Percentiles rank a stretch among this genome's conserved stretches.
These are phyloP conservation scores for Pluvialis apricaria DNA, from an alignment of 2,113 vertebrate species.

Conservation along the genomic window DNA sequence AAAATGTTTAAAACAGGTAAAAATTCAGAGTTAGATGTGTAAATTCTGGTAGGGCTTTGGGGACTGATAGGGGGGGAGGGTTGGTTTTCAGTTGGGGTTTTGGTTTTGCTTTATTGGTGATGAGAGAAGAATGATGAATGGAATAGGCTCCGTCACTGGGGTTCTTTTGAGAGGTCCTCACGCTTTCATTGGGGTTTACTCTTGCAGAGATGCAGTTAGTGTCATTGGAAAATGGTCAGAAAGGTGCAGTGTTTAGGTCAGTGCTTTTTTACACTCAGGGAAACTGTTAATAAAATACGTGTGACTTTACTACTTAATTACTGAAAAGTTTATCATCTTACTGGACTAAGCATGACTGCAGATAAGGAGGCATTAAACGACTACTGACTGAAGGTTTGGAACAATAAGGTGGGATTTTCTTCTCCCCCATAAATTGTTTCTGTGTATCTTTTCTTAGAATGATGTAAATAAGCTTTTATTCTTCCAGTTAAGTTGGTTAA, in stretches of 20 bases:
- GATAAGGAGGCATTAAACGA: too few relatives aligned
- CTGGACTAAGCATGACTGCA: too few relatives aligned
- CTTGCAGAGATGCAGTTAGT: background rate
- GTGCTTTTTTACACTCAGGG: background rate
- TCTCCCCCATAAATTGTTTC: too few relatives aligned
- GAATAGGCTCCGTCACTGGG: background rate
- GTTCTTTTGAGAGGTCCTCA: background rate
- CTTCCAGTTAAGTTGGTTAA: too few relatives aligned
- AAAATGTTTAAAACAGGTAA: background rate
- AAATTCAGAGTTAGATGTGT: background rate
- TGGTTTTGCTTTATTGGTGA: background rate
- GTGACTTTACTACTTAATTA: too few relatives aligned
- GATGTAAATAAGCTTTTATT: too few relatives aligned
- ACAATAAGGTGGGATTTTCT: too few relatives aligned
- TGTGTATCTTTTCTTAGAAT: too few relatives aligned
- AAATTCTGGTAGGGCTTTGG: background rate
- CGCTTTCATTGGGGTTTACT: background rate
- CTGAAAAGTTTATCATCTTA: too few relatives aligned
- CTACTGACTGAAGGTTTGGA: too few relatives aligned
- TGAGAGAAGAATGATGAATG: background rate
- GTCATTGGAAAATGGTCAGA: background rate
- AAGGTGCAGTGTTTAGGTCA: background rate
- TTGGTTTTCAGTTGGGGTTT: background rate
- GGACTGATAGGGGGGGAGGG: rapidly evolving
- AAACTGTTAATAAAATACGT: too few relatives aligned